Percentiles rank a stretch among this genome's conserved stretches.
Conservation (phyloP, 2,113 vertebrate species). For the Saimiri boliviensis region DNA sequence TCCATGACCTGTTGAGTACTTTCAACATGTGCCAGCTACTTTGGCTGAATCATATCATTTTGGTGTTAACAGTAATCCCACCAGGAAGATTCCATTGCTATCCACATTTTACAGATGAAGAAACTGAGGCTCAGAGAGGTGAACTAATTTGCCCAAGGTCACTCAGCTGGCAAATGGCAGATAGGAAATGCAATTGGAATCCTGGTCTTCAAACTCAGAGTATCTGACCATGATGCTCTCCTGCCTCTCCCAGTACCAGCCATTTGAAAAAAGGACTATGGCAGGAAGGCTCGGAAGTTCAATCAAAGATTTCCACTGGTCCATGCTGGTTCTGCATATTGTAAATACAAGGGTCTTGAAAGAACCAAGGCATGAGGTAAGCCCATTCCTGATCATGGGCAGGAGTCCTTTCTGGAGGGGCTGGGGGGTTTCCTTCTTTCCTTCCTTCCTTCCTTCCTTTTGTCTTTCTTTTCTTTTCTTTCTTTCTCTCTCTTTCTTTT, state of each 20-base stretch:
- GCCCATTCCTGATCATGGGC: too few species aligned
- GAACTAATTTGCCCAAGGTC: not conserved
- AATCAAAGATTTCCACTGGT: not conserved
- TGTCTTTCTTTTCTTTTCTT: rapidly evolving
- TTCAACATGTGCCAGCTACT: not conserved
- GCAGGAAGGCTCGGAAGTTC: not conserved
- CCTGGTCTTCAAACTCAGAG: not conserved
- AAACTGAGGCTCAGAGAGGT: not conserved
- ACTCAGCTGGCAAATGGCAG: not conserved
- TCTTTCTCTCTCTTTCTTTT: not conserved
- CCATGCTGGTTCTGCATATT: not conserved
- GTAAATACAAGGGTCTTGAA: not conserved
- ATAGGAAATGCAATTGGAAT: not conserved
- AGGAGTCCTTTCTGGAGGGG: not conserved
- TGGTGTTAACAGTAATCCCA: not conserved
- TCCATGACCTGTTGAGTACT: not conserved
- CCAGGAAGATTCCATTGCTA: not conserved
- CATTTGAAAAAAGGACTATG: not conserved
- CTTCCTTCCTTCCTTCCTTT: too few species aligned
- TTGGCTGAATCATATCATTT: not conserved
- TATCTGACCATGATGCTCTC: rapidly evolving
- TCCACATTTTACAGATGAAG: not conserved
- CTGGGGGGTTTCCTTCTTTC: not conserved
- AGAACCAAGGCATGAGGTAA: not conserved
- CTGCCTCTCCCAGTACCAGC: not conserved